A percentile compares a stretch with the other conserved stretches of the same genome.
These are phyloP conservation scores for Psittacula echo DNA, from an alignment of 2,797 vertebrate genomes.

Conservation along the genomic window DNA sequence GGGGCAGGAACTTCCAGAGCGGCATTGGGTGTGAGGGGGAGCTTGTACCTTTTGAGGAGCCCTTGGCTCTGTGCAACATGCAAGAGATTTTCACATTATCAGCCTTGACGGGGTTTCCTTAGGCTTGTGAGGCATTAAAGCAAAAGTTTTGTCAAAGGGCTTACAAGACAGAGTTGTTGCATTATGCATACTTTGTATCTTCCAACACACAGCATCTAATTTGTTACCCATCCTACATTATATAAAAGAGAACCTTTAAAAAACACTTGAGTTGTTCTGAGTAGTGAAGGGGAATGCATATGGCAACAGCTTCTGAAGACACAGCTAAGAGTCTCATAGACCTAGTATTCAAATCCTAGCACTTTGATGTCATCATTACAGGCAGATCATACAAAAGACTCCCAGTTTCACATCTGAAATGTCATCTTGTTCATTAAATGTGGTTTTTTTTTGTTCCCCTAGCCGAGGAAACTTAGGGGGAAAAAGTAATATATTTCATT, in stretches of 20 bases:
- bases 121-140: background rate
- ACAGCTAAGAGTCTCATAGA: background rate
- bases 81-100: background rate
- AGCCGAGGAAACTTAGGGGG: background rate
- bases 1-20: background rate
- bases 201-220: background rate
- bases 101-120: background rate
- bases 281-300: background rate
- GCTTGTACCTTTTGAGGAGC: fast-evolving
- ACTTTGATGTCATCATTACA: background rate
- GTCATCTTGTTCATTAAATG: background rate
- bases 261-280: background rate
- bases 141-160: background rate
- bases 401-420: background rate
- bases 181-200: background rate
- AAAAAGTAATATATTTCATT: background rate
- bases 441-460: background rate
- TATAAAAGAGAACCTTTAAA: background rate
- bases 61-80: background rate
- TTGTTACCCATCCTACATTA: background rate
- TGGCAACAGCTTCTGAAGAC: background rate
- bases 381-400: background rate
- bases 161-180: background rate
- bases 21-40: fast-evolving
- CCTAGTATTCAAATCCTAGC: background rate